A percentile compares a stretch with the other conserved stretches of the same genome.
Evolutionary conservation across 2,888 invertebrate genomes (phyloP).

Genomic region (Caenorhabditis drosophilae): DNA sequence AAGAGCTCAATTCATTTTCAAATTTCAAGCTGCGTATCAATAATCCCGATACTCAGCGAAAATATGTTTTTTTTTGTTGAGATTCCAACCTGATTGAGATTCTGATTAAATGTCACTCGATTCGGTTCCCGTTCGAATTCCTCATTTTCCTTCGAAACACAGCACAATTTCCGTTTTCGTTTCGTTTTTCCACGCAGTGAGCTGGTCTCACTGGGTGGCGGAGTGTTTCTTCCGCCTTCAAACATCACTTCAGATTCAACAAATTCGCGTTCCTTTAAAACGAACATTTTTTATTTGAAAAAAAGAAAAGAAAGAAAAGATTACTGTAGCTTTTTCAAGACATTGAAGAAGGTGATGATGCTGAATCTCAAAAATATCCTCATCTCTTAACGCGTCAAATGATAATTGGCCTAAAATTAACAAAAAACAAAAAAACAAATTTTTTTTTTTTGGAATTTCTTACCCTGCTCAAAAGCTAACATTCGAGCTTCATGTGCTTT

Average conservation of each 20-base stretch:
- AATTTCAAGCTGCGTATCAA: too few species aligned
- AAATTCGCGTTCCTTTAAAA: conserved; percentile 62
- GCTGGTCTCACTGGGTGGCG: conserved; percentile 49
- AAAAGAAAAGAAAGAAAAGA: background rate
- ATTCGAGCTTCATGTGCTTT: conserved; percentile 94
- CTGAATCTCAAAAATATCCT: conserved; percentile 97
- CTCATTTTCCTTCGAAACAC: conserved; percentile 44
- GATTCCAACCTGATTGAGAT: conserved; percentile 53
- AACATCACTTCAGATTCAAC: conserved; percentile 61
- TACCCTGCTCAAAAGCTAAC: conserved; percentile 76
- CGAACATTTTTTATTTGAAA: background rate
- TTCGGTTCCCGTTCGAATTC: conserved; percentile 36
- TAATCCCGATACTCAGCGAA: too few species aligned
- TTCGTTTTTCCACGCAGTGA: conserved; percentile 30
- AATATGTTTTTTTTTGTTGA: too few species aligned
- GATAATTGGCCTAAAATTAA: too few species aligned
- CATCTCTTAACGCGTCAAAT: conserved; percentile 82
- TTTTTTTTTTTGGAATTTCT: too few species aligned
- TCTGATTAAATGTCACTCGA: conserved; percentile 53
- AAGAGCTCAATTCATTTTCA: too few species aligned
- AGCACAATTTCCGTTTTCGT: conserved; percentile 37
- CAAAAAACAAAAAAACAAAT: too few species aligned
- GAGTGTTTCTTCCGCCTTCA: conserved; percentile 60
- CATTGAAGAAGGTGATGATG: conserved; percentile 97
- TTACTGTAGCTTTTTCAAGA: conserved; percentile 88